A percentile compares a stretch with the other conserved stretches of the same genome.
Evolutionary conservation across 2,797 vertebrate species (phyloP).

Genomic region (Dendrocincla fuliginosa): DNA sequence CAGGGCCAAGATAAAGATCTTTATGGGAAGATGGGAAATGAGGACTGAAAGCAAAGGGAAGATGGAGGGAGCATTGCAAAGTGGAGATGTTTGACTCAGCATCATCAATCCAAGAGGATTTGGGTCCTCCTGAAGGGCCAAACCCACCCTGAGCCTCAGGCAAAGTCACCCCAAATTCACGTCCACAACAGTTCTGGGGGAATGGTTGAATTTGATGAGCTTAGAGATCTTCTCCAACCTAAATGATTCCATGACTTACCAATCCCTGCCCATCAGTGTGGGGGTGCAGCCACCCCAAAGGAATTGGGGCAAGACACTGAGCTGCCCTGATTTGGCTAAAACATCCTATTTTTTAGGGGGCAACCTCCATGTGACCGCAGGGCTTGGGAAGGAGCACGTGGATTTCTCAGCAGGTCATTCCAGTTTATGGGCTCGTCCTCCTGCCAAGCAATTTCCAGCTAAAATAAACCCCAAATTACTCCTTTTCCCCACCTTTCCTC

Average conservation of each 20-base stretch:
- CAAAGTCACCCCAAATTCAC: not conserved
- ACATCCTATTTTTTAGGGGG: accelerated
- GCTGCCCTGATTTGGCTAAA: not conserved
- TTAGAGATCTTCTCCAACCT: not conserved
- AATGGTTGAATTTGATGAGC: accelerated
- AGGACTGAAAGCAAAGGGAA: not conserved
- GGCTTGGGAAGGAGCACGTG: accelerated
- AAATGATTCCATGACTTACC: not conserved
- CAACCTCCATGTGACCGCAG: accelerated
- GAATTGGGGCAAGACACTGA: accelerated
- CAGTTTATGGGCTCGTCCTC: not conserved
- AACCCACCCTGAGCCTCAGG: accelerated
- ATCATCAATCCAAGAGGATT: not conserved
- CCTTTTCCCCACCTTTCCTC: accelerated
- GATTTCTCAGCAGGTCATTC: not conserved
- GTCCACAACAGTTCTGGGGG: not conserved
- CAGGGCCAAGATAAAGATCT: not conserved
- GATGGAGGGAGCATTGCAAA: not conserved
- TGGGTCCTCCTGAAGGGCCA: not conserved
- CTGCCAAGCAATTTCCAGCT: not conserved
- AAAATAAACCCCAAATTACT: not conserved
- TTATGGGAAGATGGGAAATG: not conserved
- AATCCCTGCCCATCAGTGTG: accelerated
- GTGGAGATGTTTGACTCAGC: not conserved
- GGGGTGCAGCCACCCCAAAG: accelerated